phyloP scores from a whole-genome alignment of 2,113 vertebrate genomes.

The Hepsetus odoe region DNA sequence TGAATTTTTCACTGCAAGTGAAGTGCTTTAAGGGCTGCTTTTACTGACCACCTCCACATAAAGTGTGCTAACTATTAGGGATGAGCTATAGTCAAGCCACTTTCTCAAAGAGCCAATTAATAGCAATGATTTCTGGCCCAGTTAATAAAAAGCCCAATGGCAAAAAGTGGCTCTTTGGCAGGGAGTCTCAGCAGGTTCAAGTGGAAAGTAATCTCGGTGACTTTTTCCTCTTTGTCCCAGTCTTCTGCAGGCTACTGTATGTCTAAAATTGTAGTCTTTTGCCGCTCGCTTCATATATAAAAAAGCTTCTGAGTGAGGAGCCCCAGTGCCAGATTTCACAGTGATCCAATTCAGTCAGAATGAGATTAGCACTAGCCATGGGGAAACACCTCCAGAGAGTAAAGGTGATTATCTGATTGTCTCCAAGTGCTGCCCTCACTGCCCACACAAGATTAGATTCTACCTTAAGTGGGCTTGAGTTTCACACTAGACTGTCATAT shows the following conservation, averaged over 20 bases:
- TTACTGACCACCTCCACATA: neutral
- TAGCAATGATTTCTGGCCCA: constrained; percentile 6
- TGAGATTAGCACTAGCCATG: constrained; percentile 46
- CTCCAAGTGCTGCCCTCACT: constrained; percentile 4
- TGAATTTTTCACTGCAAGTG: neutral
- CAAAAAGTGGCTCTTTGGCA: constrained; percentile 18
- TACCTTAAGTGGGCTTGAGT: neutral
- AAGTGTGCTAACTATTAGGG: neutral
- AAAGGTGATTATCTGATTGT: constrained; percentile 32
- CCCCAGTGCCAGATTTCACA: constrained; percentile 33
- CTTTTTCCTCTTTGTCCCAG: constrained; percentile 34
- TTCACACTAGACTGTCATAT: neutral
- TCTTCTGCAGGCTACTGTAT: constrained; percentile 6
- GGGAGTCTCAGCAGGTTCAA: constrained; percentile 14
- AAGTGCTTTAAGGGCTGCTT: neutral
- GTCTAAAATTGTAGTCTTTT: constrained; percentile 30
- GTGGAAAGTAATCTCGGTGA: constrained; percentile 37
- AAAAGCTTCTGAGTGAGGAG: constrained; percentile 39
- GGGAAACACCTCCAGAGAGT: constrained; percentile 33
- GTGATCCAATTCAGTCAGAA: constrained; percentile 61
- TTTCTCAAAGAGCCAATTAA: constrained; percentile 32
- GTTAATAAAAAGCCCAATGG: constrained; percentile 27
- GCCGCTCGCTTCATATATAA: constrained; percentile 50
- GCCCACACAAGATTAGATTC: neutral
- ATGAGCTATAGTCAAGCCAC: constrained; percentile 12